Evolutionary conservation across 2,888 invertebrate species (phyloP).

Genomic region (Spatulosminthurus flaviceps): DNA sequence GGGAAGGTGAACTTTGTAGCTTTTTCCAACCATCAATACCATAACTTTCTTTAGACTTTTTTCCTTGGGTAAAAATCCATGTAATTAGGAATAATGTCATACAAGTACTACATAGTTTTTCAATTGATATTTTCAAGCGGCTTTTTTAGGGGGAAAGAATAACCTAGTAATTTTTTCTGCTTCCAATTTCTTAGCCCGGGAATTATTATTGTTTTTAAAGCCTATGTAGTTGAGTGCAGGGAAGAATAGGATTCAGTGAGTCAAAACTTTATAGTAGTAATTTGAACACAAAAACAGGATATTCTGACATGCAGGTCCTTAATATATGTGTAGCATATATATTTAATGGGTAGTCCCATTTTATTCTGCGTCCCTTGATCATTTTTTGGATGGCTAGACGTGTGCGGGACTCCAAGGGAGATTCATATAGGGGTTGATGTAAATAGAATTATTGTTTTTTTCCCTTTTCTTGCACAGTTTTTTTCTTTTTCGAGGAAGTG

Average conservation of each 20-base stretch:
- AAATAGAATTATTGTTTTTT: no score
- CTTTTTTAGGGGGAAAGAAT: background rate
- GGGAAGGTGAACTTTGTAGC: background rate
- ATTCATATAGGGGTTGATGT: no score
- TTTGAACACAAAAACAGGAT: background rate
- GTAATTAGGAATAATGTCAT: background rate
- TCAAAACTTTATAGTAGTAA: constrained; percentile 1
- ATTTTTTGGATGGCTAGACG: no score
- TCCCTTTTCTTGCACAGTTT: no score
- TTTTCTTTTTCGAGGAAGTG: no score
- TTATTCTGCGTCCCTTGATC: no score
- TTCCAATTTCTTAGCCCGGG: background rate
- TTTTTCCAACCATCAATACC: background rate
- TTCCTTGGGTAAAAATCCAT: background rate
- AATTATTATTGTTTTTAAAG: background rate
- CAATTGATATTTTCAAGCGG: background rate
- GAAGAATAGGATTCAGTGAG: background rate
- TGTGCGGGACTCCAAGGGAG: no score
- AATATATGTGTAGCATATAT: no score
- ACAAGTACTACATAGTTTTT: background rate
- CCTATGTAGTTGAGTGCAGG: background rate
- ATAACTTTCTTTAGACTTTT: constrained; percentile 4
- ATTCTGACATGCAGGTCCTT: no score
- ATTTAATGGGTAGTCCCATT: no score
- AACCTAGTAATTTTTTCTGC: background rate